A percentile compares a stretch with the other conserved stretches of the same genome.
Conservation (phyloP, 2,888 invertebrate species). For the Drosophila paramelanica region DNA sequence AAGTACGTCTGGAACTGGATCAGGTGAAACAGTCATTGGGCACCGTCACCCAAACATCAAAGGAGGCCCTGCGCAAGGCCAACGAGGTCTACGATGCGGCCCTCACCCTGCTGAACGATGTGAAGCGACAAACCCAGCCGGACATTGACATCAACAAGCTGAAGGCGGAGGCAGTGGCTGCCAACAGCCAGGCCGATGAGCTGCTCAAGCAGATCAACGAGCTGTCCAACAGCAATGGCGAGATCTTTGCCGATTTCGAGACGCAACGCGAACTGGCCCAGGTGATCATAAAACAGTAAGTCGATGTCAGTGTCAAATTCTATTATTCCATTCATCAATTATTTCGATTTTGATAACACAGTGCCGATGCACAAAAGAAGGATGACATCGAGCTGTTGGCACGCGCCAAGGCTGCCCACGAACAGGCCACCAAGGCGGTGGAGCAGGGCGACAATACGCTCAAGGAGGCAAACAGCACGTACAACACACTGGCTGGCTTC, state of each 20-base stretch:
- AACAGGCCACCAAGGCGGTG: constrained; percentile 93
- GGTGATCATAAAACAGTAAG: constrained; percentile 87
- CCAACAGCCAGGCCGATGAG: constrained; percentile 87
- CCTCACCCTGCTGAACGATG: constrained; percentile 91
- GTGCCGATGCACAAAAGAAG: constrained; percentile 90
- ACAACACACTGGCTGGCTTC: constrained; percentile 90
- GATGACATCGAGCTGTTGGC: constrained; percentile 92
- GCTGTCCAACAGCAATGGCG: constrained; percentile 84
- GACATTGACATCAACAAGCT: constrained; percentile 90
- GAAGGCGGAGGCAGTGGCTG: constrained; percentile 88
- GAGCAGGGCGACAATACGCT: constrained; percentile 93
- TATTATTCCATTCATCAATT: not conserved
- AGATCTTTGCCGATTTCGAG: constrained; percentile 88
- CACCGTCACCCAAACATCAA: constrained; percentile 89
- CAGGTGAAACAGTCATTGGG: constrained; percentile 90
- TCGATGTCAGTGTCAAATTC: not conserved
- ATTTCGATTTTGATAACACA: constrained; percentile 21
- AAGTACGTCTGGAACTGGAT: constrained; percentile 88
- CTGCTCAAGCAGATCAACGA: constrained; percentile 77
- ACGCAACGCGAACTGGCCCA: constrained; percentile 88
- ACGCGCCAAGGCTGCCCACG: constrained; percentile 91
- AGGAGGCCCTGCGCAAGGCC: constrained; percentile 90
- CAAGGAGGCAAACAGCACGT: constrained; percentile 91
- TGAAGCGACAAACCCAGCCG: constrained; percentile 92
- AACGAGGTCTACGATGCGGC: constrained; percentile 93